Base-by-base conservation (phyloP, 2,797 vertebrate species). In the Heliangelus exortis region DNA sequence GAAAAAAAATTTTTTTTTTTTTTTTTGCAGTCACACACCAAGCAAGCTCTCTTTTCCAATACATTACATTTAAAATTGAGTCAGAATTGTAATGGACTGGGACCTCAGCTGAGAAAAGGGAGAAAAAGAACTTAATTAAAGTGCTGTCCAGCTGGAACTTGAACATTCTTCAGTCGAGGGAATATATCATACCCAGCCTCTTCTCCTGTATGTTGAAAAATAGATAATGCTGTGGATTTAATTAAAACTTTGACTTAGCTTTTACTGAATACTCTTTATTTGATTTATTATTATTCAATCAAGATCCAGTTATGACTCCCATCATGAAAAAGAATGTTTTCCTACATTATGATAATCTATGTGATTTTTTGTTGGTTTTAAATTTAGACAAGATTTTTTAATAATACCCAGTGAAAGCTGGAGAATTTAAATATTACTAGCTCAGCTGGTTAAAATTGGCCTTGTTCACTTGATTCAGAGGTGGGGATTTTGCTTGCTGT, bases 71-170 rank as follows among this genome's bases (percentile, higher is more conserved):
- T 84, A 82, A 86, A 84, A 91, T 81, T 81, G 84, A 95, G 92
- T 93, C 90, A 77, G 50, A 96, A 93, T 80, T 47, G 28, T 81
- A 96, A 92, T 62, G 72, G 71, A 91, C 87, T 77, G 74, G 65
- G 84, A 95, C 74, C 71, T 81, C 78, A 83, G 34, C 54, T 90
- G 69, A 95, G 78, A 96, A 96, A 84, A 90, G 80, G 33, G 69
- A 87, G 73, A 95, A 93, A 95, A 94, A 74, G 19, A 93, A 96
- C 84, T 95, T 93, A 95, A 96, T 94, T 93, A 95, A 93, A 90
- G 91, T 61, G 39, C 90, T 88, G 92, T 96, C 91, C 95, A 85
- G 89, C 89, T 95, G 84, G 84, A 97, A 93, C 66, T 74, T 91
- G 80, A 95, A 94, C 92, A 80, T 84, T 91, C 81, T 93, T 93